Evolutionary conservation across 2,113 vertebrate species (phyloP).

Genomic region (Phodopus roborovskii): DNA sequence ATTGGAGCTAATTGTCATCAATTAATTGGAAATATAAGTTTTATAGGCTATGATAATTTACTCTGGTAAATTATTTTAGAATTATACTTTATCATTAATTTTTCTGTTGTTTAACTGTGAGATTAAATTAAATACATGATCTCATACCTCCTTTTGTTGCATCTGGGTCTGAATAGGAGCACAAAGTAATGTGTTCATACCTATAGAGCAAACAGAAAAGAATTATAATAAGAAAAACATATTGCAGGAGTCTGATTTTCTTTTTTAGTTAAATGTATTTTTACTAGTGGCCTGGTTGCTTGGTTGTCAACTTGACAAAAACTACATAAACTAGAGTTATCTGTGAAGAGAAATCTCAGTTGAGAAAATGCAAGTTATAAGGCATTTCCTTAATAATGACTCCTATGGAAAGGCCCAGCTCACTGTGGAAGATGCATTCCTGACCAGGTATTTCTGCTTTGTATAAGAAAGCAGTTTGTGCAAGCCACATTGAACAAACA

Average conservation of each 20-base stretch:
- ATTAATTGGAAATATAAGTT: conserved; percentile 8
- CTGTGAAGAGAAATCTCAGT: neutral
- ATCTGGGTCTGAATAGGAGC: conserved; percentile 86
- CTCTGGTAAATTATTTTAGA: conserved; percentile 52
- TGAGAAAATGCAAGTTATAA: neutral
- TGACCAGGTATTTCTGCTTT: neutral
- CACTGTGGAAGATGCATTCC: neutral
- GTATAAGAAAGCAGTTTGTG: neutral
- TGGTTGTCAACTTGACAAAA: neutral
- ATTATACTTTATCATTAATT: conserved; percentile 7
- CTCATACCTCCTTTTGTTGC: conserved; percentile 85
- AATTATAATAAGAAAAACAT: conserved; percentile 30
- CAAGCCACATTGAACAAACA: neutral
- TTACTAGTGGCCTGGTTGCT: neutral
- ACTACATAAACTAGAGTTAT: neutral
- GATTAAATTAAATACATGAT: conserved; percentile 61
- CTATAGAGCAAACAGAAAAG: conserved; percentile 80
- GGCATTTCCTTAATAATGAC: neutral
- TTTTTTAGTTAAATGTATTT: conserved; percentile 52
- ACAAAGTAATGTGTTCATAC: conserved; percentile 89
- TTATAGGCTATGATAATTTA: conserved; percentile 12
- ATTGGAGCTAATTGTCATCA: conserved; percentile 14
- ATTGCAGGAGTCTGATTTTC: conserved; percentile 21
- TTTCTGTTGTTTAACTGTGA: conserved; percentile 13
- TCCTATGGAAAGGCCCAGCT: neutral